phyloP scores from a whole-genome alignment of 2,888 invertebrate genomes.

The Furcula furcula region DNA sequence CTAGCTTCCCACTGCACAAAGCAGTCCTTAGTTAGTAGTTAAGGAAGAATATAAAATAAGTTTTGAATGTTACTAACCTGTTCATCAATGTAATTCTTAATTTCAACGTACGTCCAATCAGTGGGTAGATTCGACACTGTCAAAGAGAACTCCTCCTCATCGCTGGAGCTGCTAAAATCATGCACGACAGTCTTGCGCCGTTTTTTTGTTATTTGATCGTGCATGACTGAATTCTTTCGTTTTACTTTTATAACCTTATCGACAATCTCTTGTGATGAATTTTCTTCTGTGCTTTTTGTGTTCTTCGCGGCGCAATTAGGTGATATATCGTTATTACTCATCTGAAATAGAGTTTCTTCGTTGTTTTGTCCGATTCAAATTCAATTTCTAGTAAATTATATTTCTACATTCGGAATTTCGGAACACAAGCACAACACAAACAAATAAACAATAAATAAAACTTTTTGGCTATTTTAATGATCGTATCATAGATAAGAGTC shows the following conservation, averaged over 20 bases:
- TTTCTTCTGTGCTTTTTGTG: neutral
- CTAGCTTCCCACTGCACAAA: too few species aligned
- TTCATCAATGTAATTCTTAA: slow-evolving; percentile 36
- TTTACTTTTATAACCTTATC: neutral
- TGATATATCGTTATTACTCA: neutral
- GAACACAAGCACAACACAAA: too few species aligned
- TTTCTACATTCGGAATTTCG: too few species aligned
- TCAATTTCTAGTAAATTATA: too few species aligned
- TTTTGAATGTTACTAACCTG: slow-evolving; percentile 24
- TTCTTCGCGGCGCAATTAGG: neutral
- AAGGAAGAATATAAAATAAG: neutral
- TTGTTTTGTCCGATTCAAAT: too few species aligned
- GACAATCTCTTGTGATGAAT: neutral
- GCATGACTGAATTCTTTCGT: neutral
- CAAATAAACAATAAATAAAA: too few species aligned
- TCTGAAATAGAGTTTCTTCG: too few species aligned
- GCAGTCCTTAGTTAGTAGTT: too few species aligned
- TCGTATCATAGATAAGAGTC: too few species aligned
- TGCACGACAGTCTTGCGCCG: slow-evolving; percentile 4
- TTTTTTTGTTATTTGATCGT: neutral
- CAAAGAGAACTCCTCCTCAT: slow-evolving; percentile 21
- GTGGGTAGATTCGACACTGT: slow-evolving; percentile 32
- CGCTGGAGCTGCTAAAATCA: neutral
- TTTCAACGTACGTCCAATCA: slow-evolving; percentile 30
- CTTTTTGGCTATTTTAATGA: too few species aligned